Evolutionary conservation across 2,113 vertebrate genomes (phyloP), one percentile per base, ranked within the genome.

Genomic region (Sapayoa aenigma): DNA sequence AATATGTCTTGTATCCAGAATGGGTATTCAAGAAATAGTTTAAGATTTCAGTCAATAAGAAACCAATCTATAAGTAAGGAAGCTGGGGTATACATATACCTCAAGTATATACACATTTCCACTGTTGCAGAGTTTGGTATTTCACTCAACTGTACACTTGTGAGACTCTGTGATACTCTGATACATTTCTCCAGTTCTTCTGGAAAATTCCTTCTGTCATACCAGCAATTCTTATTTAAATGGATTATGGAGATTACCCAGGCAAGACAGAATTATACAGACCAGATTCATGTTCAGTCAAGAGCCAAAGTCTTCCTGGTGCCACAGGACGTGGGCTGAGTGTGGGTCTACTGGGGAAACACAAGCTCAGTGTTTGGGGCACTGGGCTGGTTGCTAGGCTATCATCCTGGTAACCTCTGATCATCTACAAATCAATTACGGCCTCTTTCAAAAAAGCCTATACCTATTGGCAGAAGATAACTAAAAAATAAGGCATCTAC

Each of bases 21-120:
- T 6, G 11, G 47, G 24, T 33, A 94, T 66, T 69, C 58, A 44
- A 76, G 83, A 89, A 94, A 12, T 6, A 31, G 56, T 68, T 68
- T 86, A 96, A 81, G 41, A 69, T 49, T 93, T 90, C 41, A 88
- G 72, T 89, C 66, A 90, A 60, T 60, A 50, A 66, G 79, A 94
- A 97, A 80, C 21, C 58, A 20, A 25, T 20, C 2, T 30, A 65
- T 6, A 71, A 71, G 65, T 42, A 94, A 91, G 55, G 33, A 77
- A 65, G 69, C 24, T n/a, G 4, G 25, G 41, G 10, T 12, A 20
- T 19, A 78, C 4, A 8, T 9, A 55, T 23, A 67, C 24, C 80
- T 92, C 66, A 91, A 69, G 10, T 21, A n/a, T 9, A 50, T 6
- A 42, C 20, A 60, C 17, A 23, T 87, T 56, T 96, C 78, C 82